Percentiles rank a stretch among this genome's conserved stretches.
phyloP scores from a whole-genome alignment of 2,113 vertebrate species.

The Bucco capensis region DNA sequence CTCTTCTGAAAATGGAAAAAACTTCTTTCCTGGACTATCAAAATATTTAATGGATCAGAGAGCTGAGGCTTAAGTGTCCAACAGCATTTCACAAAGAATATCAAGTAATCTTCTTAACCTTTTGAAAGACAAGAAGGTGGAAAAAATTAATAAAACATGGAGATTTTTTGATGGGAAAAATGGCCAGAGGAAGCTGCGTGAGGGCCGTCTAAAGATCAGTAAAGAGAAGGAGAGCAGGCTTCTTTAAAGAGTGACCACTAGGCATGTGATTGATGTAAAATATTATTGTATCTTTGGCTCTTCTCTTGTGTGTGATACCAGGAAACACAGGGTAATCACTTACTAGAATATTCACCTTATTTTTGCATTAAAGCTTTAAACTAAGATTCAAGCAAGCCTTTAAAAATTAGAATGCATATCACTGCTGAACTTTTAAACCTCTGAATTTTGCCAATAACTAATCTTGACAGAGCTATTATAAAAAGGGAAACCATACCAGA shows the following conservation, averaged over 20 bases:
- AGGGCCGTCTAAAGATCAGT: neutral
- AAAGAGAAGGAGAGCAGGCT: neutral
- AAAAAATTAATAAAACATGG: neutral
- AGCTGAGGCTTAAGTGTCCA: neutral
- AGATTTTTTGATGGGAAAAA: neutral
- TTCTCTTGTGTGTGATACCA: neutral
- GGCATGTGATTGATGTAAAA: neutral
- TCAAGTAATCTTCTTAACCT: neutral
- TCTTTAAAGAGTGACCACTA: neutral
- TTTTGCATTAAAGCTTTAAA: neutral
- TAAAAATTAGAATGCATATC: neutral
- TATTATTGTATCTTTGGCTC: neutral
- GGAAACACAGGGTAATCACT: neutral
- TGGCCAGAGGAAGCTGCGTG: neutral
- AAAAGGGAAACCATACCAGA: neutral
- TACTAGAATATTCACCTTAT: neutral
- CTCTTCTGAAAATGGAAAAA: neutral
- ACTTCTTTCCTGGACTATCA: neutral
- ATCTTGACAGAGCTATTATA: conserved; percentile 6
- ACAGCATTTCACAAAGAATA: neutral
- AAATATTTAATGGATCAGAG: neutral
- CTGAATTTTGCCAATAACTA: conserved; percentile 27
- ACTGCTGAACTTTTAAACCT: conserved; percentile 4
- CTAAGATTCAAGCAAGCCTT: neutral
- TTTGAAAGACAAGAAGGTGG: neutral